Percentiles rank a stretch among this genome's conserved stretches.
phyloP scores from a whole-genome alignment of 2,888 invertebrate species.

The Cephus sareptanus region DNA sequence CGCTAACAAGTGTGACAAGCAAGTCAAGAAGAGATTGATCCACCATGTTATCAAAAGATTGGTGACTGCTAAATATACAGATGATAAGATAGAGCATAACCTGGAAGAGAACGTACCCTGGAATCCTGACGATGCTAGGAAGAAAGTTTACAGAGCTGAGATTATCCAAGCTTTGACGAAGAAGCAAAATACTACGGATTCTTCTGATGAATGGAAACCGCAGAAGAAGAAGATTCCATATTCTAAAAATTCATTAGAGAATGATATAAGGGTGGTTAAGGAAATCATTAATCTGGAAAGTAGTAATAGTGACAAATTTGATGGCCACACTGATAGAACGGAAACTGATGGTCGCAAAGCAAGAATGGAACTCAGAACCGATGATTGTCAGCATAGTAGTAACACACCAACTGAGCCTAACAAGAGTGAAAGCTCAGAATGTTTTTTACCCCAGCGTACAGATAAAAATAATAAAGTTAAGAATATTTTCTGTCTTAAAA shows the following conservation, averaged over 20 bases:
- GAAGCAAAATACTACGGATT: constrained; percentile 54
- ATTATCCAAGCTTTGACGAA: constrained; percentile 57
- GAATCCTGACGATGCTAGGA: constrained; percentile 62
- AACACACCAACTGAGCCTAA: constrained; percentile 46
- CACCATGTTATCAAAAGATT: constrained; percentile 75
- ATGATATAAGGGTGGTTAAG: constrained; percentile 37
- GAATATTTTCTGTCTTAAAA: constrained; percentile 42
- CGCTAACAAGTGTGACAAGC: constrained; percentile 71
- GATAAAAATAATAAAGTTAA: constrained; percentile 35
- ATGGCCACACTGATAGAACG: constrained; percentile 55
- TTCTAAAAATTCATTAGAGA: constrained; percentile 37
- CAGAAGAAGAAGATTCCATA: constrained; percentile 31
- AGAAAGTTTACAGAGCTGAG: constrained; percentile 57
- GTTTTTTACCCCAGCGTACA: constrained; percentile 54
- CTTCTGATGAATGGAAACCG: constrained; percentile 58
- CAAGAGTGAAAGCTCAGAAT: constrained; percentile 61
- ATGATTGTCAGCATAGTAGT: constrained; percentile 47
- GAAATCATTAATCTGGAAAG: constrained; percentile 47
- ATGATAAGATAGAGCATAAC: constrained; percentile 66
- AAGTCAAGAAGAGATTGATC: constrained; percentile 73
- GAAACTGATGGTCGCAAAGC: constrained; percentile 62
- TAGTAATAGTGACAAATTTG: constrained; percentile 58
- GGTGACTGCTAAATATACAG: constrained; percentile 71
- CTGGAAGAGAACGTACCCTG: constrained; percentile 64
- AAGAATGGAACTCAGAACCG: constrained; percentile 56